A percentile compares a stretch with the other conserved stretches of the same genome.
Evolutionary conservation across 1,140 invertebrate genomes (phyloP).

Genomic region (Cecropterus lyciades): DNA sequence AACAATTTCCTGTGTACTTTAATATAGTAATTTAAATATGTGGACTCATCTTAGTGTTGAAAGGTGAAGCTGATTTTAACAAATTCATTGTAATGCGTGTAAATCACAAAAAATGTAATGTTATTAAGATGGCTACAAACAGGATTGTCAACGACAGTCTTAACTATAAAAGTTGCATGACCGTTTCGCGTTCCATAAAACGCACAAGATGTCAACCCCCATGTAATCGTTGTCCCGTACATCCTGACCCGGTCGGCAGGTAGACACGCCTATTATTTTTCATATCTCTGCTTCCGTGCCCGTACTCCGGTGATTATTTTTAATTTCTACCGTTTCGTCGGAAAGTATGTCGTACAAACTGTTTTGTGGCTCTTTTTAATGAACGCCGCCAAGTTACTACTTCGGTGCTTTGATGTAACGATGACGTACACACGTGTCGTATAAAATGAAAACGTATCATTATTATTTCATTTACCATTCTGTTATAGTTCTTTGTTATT

Average conservation of each 20-base stretch:
- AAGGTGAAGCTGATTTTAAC: no score
- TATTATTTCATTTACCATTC: conserved; percentile 46
- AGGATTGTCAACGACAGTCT: not conserved
- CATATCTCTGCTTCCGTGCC: conserved; percentile 70
- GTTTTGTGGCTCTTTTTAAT: conserved; percentile 69
- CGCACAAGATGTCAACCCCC: conserved; percentile 47
- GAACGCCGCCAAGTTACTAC: conserved; percentile 61
- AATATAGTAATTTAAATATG: no score
- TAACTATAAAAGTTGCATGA: not conserved
- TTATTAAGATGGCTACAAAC: not conserved
- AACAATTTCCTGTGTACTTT: no score
- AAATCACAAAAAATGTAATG: no score
- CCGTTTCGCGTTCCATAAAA: not conserved
- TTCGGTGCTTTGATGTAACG: conserved; percentile 61
- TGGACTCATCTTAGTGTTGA: no score
- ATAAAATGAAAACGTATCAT: conserved; percentile 48
- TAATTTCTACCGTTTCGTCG: conserved; percentile 72
- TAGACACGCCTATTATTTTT: conserved; percentile 67
- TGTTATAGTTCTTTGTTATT: conserved; percentile 18
- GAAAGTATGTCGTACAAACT: conserved; percentile 68
- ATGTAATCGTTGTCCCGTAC: conserved; percentile 55
- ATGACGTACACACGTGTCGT: conserved; percentile 49
- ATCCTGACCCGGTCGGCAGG: conserved; percentile 44
- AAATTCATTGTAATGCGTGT: no score
- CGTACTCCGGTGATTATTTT: conserved; percentile 71